Conservation (phyloP, 2,797 vertebrate species). For the Balearica regulorum region DNA sequence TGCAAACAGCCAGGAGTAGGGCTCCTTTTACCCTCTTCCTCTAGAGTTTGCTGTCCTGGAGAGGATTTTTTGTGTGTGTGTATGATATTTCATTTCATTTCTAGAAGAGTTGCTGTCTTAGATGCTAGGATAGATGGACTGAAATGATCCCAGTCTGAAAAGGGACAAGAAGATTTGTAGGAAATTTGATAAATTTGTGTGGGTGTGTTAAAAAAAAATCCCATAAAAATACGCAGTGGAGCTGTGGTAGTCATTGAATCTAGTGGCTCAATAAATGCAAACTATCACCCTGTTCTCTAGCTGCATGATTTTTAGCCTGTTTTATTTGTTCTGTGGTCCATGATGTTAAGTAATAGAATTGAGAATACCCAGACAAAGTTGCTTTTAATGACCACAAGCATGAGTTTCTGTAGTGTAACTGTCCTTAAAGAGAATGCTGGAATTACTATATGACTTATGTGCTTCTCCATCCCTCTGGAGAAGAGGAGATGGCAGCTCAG, state of each 20-base stretch:
- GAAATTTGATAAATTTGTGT: neutral
- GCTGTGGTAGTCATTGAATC: neutral
- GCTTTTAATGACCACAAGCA: neutral
- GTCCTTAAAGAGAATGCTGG: neutral
- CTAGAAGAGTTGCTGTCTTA: neutral
- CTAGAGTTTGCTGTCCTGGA: neutral
- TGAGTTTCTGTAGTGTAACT: neutral
- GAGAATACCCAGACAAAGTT: neutral
- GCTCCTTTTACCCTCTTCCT: neutral
- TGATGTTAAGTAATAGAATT: neutral
- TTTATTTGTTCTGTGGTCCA: neutral
- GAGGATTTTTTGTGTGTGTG: neutral
- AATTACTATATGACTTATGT: neutral
- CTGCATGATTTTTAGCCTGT: neutral
- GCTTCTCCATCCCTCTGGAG: neutral
- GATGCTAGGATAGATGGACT: neutral
- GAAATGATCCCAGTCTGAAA: neutral
- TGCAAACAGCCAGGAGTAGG: neutral
- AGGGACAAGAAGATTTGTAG: neutral
- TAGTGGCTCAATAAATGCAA: neutral
- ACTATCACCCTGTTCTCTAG: neutral
- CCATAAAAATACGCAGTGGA: neutral
- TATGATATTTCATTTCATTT: neutral
- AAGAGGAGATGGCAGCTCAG: neutral
- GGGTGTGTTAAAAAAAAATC: neutral